A percentile compares a stretch with the other conserved stretches of the same genome.
phyloP scores from a whole-genome alignment of 2,797 vertebrate genomes.

The Chiroxiphia lanceolata region DNA sequence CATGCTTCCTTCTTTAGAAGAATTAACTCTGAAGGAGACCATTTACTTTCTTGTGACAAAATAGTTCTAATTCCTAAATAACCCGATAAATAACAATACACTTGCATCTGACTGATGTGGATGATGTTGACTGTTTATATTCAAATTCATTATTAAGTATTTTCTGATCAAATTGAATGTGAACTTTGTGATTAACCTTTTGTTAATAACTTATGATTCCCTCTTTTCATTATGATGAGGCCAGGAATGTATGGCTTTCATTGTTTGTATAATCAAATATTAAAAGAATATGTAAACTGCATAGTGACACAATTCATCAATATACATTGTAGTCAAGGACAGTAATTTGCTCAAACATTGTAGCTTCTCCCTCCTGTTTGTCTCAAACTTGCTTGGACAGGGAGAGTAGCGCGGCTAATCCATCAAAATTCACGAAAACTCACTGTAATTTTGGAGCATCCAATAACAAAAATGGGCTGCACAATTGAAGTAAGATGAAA shows the following conservation, averaged over 20 bases:
- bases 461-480: slow-evolving; percentile 31
- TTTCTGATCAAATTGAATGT: slow-evolving; percentile 11
- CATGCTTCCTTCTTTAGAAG: neutral
- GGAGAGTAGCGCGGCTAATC: slow-evolving; percentile 60
- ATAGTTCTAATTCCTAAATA: neutral
- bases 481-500: slow-evolving; percentile 31
- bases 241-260: slow-evolving; percentile 41
- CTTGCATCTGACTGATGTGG: neutral
- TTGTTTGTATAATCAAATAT: slow-evolving; percentile 78
- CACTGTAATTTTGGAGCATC: slow-evolving; percentile 41
- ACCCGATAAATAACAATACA: neutral
- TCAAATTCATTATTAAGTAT: neutral
- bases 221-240: slow-evolving; percentile 48
- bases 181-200: neutral
- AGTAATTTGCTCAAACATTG: slow-evolving; percentile 85
- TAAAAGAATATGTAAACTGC: slow-evolving; percentile 78
- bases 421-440: slow-evolving; percentile 74
- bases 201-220: slow-evolving; percentile 62
- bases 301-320: slow-evolving; percentile 81
- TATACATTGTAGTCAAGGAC: slow-evolving; percentile 82
- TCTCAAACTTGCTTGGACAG: slow-evolving; percentile 74
- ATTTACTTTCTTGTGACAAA: neutral
- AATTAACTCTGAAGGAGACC: neutral
- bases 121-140: neutral
- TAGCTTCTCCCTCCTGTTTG: slow-evolving; percentile 77